Conservation (phyloP, 2,797 vertebrate genomes). For the Anas bernieri region DNA sequence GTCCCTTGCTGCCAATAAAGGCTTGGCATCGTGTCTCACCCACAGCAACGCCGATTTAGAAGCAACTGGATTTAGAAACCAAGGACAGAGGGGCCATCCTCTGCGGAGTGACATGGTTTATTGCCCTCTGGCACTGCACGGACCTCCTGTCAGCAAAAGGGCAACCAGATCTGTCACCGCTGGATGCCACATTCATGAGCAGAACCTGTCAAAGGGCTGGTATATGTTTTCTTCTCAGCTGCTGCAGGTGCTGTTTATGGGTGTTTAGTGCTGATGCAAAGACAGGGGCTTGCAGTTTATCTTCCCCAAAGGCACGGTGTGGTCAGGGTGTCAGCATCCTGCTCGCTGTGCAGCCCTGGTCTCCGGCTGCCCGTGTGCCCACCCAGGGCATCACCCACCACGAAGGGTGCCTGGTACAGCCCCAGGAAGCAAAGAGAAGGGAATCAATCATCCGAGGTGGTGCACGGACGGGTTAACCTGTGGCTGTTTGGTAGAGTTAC, state of each 20-base stretch:
- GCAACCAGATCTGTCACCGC: background rate
- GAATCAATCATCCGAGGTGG: background rate
- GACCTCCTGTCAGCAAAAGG: background rate
- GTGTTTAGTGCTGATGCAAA: background rate
- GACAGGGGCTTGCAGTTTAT: background rate
- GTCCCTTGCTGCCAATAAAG: background rate
- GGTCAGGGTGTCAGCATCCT: background rate
- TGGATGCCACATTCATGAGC: background rate
- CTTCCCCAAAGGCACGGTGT: background rate
- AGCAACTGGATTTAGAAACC: background rate
- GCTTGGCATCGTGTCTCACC: background rate
- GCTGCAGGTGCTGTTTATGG: background rate
- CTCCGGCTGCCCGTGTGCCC: accelerated
- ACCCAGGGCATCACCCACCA: background rate
- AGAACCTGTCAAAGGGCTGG: background rate
- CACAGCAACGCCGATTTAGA: background rate
- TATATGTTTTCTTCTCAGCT: background rate
- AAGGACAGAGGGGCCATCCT: background rate
- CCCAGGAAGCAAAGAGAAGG: background rate
- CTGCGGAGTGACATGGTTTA: background rate
- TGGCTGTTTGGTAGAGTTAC: too few species aligned
- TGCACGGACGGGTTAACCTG: background rate
- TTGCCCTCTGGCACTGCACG: background rate
- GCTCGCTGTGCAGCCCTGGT: background rate
- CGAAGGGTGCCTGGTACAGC: too few species aligned